Conservation (phyloP, 2,888 invertebrate species). For the Drosophila kambysellisi region DNA sequence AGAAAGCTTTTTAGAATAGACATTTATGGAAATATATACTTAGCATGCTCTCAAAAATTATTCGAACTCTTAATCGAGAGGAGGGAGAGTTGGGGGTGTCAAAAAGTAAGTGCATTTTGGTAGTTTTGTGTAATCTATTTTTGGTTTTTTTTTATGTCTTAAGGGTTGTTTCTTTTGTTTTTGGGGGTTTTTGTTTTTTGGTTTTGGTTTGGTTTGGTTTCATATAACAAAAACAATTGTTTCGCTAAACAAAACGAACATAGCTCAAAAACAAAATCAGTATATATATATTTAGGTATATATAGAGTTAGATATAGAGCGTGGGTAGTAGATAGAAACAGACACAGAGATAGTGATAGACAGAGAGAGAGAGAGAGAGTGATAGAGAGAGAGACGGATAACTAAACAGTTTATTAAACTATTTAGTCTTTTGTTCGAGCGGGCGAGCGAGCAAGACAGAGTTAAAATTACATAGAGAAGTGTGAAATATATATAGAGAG, state of each 20-base stretch:
- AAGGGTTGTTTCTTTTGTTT: constrained; percentile 30
- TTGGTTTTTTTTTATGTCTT: constrained; percentile 9
- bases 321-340: constrained; percentile 55
- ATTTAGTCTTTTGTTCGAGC: constrained; percentile 40
- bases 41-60: constrained; percentile 83
- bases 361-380: constrained; percentile 46
- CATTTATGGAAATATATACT: constrained; percentile 82
- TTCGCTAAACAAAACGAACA: constrained; percentile 76
- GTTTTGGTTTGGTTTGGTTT: constrained; percentile 17
- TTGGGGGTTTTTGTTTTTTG: constrained; percentile 20
- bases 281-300: constrained; percentile 62
- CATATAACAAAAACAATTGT: constrained; percentile 61
- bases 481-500: constrained; percentile 33
- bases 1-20: constrained; percentile 80
- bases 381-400: constrained; percentile 34
- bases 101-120: constrained; percentile 75
- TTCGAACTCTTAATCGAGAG: constrained; percentile 77
- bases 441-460: constrained; percentile 52
- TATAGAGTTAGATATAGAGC: constrained; percentile 54
- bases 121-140: constrained; percentile 47
- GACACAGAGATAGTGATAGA: constrained; percentile 17
- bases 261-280: constrained; percentile 77
- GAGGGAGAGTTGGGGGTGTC: constrained; percentile 64
- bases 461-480: constrained; percentile 45
- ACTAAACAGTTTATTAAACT: constrained; percentile 37